phyloP scores from a whole-genome alignment of 2,888 invertebrate species.

The Eristalinus sepulchralis region DNA sequence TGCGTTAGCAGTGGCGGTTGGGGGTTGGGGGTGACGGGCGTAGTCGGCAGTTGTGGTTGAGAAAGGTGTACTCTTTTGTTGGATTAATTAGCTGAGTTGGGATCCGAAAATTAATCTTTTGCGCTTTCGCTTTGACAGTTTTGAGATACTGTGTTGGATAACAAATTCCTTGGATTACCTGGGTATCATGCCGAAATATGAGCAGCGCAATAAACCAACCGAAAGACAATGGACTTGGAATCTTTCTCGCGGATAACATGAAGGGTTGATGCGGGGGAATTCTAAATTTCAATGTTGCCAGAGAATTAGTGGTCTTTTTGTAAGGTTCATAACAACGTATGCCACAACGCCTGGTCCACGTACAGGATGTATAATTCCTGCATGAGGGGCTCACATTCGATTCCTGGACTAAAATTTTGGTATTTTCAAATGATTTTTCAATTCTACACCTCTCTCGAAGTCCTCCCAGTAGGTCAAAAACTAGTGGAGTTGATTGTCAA shows the following conservation, averaged over 20 bases:
- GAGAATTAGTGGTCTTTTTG: too few relatives aligned
- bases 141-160: slow-evolving; percentile 2
- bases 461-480: too few relatives aligned
- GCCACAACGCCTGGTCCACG: too few relatives aligned
- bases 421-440: too few relatives aligned
- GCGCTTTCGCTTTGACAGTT: slow-evolving; percentile 20
- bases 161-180: slow-evolving; percentile 4
- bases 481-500: too few relatives aligned
- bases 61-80: slow-evolving; percentile 13
- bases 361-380: too few relatives aligned
- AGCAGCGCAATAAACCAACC: background rate
- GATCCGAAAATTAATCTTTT: slow-evolving; percentile 27
- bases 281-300: too few relatives aligned
- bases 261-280: background rate
- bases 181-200: background rate
- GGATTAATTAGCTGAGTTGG: slow-evolving; percentile 26
- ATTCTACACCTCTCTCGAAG: too few relatives aligned
- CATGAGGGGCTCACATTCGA: too few relatives aligned
- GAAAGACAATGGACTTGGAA: background rate
- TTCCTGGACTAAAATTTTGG: too few relatives aligned
- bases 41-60: background rate
- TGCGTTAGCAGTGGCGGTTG: background rate
- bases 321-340: too few relatives aligned
- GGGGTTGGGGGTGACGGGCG: background rate
- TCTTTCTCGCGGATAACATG: background rate